Evolutionary conservation across 2,113 vertebrate genomes (phyloP).

Genomic region (Actenoides lindsayi): DNA sequence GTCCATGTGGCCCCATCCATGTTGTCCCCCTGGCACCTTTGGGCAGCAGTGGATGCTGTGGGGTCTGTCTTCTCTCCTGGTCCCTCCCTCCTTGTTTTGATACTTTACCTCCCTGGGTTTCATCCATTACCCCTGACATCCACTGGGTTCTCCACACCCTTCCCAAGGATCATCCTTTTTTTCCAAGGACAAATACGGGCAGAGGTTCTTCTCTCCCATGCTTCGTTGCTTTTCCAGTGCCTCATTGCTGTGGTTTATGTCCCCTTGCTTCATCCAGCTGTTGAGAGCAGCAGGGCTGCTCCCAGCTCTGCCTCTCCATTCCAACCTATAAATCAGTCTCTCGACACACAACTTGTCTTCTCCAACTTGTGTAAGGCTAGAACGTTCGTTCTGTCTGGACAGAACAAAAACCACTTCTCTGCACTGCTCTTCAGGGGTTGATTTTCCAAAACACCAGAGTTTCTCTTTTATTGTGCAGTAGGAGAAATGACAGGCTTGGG

Average conservation of each 20-base stretch:
- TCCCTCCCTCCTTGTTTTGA: background rate
- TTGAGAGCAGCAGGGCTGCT: background rate
- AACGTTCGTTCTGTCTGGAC: background rate
- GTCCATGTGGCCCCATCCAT: accelerated
- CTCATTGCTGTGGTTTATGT: background rate
- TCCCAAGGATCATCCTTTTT: background rate
- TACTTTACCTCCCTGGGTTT: background rate
- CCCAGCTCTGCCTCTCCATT: background rate
- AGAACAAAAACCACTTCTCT: background rate
- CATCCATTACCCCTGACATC: background rate
- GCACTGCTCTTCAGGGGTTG: accelerated
- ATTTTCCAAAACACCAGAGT: too few relatives aligned
- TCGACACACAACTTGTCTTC: background rate
- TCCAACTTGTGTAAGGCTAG: background rate
- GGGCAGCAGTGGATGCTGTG: background rate
- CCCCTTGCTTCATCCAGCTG: background rate
- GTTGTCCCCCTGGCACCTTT: background rate
- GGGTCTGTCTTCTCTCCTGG: background rate
- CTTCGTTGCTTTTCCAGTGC: background rate
- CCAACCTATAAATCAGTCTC: background rate
- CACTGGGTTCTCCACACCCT: background rate
- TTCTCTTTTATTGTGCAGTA: background rate
- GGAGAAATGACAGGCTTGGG: background rate
- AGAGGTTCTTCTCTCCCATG: background rate
- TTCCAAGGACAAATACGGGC: background rate